Evolutionary conservation across 2,797 vertebrate species (phyloP).

Genomic region (Semaprochilodus insignis): DNA sequence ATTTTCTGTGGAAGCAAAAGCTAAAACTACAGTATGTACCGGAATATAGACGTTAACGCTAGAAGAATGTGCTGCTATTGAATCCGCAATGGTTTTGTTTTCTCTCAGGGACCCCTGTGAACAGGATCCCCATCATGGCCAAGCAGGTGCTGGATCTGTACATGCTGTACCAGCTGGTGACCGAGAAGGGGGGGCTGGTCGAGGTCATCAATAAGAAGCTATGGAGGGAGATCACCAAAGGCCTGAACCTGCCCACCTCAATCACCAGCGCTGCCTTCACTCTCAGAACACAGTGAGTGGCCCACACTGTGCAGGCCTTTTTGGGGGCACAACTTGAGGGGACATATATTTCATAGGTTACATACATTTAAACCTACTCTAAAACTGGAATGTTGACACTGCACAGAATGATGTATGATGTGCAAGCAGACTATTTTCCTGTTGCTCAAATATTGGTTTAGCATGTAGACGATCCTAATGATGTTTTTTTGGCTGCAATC

Average conservation of each 20-base stretch:
- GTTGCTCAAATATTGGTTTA: no score
- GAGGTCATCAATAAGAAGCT: slow-evolving; percentile 99
- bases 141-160: slow-evolving; percentile 97
- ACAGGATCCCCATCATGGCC: slow-evolving; percentile 98
- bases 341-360: no score
- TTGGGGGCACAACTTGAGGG: not conserved
- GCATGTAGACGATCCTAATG: no score
- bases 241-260: slow-evolving; percentile 95
- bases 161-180: slow-evolving; percentile 96
- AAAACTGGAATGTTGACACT: no score
- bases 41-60: no score
- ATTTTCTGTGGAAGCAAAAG: not conserved
- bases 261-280: slow-evolving; percentile 99
- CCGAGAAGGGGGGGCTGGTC: slow-evolving; percentile 95
- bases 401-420: no score
- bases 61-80: not conserved
- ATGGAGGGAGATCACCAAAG: slow-evolving; percentile 98
- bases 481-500: no score
- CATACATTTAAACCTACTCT: no score
- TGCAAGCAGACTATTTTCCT: no score
- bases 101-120: slow-evolving; percentile 91
- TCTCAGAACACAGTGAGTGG: slow-evolving; percentile 93
- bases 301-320: not conserved
- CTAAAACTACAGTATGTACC: not conserved
- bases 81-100: slow-evolving; percentile 9